Evolutionary conservation across 2,888 invertebrate genomes (phyloP), one percentile per base, ranked within the genome.

Genomic region (Glyphotaelius pellucidus): DNA sequence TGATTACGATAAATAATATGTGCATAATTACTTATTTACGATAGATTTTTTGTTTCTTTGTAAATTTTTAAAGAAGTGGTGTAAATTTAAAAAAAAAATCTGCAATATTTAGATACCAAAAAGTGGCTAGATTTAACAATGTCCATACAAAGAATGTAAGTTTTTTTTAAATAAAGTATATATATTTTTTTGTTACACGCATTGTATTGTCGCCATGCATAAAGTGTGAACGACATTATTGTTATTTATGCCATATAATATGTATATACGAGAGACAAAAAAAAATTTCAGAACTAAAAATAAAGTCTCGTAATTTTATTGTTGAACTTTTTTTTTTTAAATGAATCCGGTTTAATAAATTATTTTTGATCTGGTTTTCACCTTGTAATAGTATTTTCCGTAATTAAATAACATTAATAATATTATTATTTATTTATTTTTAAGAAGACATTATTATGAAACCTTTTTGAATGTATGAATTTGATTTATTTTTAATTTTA

Each of bases 1-100:
- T 11, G 38, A 89, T 38, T 80, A 89, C 25, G 38, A 89, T 89
- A 38, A 80, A 35, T 79, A 38, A 11, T 67, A 67, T 89, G 89
- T 89, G 89, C 89, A 42, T 89, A 80, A n/a, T 89, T 89, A 89
- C 89, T 89, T 89, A 89, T 80, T 89, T 67, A 89, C n/a, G 80
- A 42, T 89, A 89, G 89, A 35, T 88, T 52, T 52, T 89, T 25
- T 80, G 32, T 79, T 89, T 88, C 67, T 67, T 88, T 52, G 35
- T 88, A 67, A 89, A n/a, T 88, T 88, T 67, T 88, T n/a, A 32
- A 67, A 35, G 47, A 31, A 30, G 87, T 87, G 12, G 87, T 87
- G 87, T 87, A 87, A 87, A 67, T 67, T 47, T 31, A 2, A 87
- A 67, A 87, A 67, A 31, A 52, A 32, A 86, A 67, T 15, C 30